phyloP scores from a whole-genome alignment of 2,888 invertebrate species.

The Achlya flavicornis region DNA sequence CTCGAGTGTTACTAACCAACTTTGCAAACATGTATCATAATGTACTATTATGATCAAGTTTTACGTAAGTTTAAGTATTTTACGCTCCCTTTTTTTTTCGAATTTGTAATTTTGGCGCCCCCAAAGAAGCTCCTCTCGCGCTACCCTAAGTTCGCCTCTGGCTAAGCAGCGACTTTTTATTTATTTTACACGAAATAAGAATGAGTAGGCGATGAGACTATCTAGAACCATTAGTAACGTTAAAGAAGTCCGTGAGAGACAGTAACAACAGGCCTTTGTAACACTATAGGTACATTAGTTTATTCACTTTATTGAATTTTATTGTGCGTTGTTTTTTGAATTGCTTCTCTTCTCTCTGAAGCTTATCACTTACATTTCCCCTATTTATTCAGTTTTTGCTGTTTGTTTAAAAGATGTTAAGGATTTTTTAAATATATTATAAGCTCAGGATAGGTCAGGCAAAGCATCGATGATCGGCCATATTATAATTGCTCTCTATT shows the following conservation, averaged over 20 bases:
- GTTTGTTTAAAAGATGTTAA: neutral
- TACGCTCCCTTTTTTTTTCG: too few species aligned
- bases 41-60: too few species aligned
- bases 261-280: constrained; percentile 41
- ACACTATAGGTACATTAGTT: constrained; percentile 51
- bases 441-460: too few species aligned
- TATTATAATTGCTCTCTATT: too few species aligned
- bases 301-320: constrained; percentile 48
- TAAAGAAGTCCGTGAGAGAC: constrained; percentile 23
- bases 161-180: neutral
- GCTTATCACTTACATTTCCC: neutral
- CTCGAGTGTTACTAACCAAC: too few species aligned
- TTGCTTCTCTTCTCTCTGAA: constrained; percentile 18
- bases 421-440: too few species aligned
- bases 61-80: too few species aligned
- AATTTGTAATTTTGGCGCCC: too few species aligned
- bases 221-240: constrained; percentile 27
- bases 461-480: too few species aligned
- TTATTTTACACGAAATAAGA: neutral
- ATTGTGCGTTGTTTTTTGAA: constrained; percentile 36
- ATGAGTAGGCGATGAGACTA: neutral
- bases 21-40: too few species aligned
- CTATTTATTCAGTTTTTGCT: neutral
- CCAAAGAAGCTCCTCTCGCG: too few species aligned
- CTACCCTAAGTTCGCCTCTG: too few species aligned